Evolutionary conservation across 2,888 invertebrate species (phyloP), one percentile per base, ranked within the genome.

Genomic region (Stegana nigrithorax): DNA sequence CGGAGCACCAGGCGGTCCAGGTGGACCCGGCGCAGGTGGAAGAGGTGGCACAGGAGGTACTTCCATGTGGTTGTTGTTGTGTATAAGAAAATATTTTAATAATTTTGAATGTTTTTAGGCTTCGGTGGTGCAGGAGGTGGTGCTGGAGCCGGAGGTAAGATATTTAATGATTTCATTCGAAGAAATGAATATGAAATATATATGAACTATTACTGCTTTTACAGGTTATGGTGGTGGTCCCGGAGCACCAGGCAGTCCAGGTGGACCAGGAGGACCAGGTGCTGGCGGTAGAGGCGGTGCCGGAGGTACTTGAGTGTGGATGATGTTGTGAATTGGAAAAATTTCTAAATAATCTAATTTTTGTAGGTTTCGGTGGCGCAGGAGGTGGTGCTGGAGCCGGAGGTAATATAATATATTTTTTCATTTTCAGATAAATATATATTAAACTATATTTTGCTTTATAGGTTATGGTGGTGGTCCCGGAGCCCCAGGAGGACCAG

Each of bases 341-440:
- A 7, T 4, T 7, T 21, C 55, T 32, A 6, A 63, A 47, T 1
- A 65, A 58, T 2, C 73, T 45, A 0, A 59, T 56, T 12, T 56
- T 25, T 8, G 53, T 59, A 21, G 66, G 64, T 10, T 45, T 47
- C 19, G 66, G 89, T 10, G 59, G 19, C 5, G 64, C 32, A 10
- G 65, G 58, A 12, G 75, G 72, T 29, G 71, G 69, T 45, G 71
- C 70, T 19, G 68, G 66, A 6, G 60, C 61, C n/a, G 67, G 64
- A 39, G 57, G 58, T n/a, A n/a, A n/a, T n/a, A n/a, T 21, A 63
- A 60, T 36, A 61, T 60, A n/a, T n/a, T n/a, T n/a, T n/a, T n/a
- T n/a, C n/a, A n/a, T n/a, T n/a, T n/a, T n/a, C n/a, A n/a, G n/a
- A n/a, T n/a, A n/a, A n/a, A n/a, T n/a, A n/a, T n/a, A n/a, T n/a